Base-by-base conservation (phyloP, 2,888 invertebrate species). In the Macrophya alboannulata region DNA sequence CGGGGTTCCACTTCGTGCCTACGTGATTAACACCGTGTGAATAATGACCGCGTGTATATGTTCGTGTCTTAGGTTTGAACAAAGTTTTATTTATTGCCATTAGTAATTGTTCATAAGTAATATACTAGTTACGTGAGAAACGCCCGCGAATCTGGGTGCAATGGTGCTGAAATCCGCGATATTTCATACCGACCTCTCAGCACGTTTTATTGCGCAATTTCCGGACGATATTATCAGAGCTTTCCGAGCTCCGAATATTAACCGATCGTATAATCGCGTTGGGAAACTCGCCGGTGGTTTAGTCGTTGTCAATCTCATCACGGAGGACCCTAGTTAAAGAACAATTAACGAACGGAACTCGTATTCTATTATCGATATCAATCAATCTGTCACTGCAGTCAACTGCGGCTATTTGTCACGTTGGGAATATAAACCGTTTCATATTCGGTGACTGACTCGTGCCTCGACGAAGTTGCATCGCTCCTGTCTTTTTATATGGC, bases 361-460 rank as follows among this genome's bases (percentile, higher is more conserved):
- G 68, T 68, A 31, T 8, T 37, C 10, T 68, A 17, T 37, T 68
- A 68, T 68, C 68, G 37, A 68, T 68, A 37, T 37, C 37, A 68
- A 68, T 68, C 68, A 68, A 68, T 68, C 68, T 68, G 37, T 71
- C 37, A 40, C 10, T 43, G 72, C n/a, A n/a, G n/a, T 74, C 72
- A 74, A 37, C 37, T 17, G 12, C 48, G 48, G 12, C 55, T 0
- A n/a, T n/a, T 55, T 2, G 62, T 25, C 37, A 68, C 68, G 31
- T 68, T 17, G 15, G 15, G 15, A 8, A 68, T 68, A 17, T 17
- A 37, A 37, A 37, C 68, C 68, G 37, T 68, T 68, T 37, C 4
- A 8, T 31, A 31, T 37, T 68, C 37, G 17, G 1, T 31, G 31
- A 31, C 31, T 25, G 6, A 31, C 6, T 68, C 37, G 17, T 12